Percentiles rank a stretch among this genome's conserved stretches.
phyloP scores from a whole-genome alignment of 2,113 vertebrate genomes.

The Paradoxurus hermaphroditus region DNA sequence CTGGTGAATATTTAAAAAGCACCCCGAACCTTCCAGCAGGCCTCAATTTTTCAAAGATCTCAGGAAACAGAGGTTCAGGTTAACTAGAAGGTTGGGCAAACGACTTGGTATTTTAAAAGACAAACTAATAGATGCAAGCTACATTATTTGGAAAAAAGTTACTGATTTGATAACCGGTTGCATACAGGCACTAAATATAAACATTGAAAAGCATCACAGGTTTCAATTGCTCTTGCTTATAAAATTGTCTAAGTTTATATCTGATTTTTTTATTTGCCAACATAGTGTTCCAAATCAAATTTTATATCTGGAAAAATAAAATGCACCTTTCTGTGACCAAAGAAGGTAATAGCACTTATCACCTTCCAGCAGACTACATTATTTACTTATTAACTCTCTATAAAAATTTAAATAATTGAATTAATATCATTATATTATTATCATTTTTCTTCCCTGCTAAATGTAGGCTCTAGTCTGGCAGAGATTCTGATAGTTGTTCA shows the following conservation, averaged over 20 bases:
- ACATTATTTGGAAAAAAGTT: neutral
- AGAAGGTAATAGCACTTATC: neutral
- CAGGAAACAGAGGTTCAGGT: neutral
- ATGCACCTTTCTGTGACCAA: neutral
- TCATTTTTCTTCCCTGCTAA: neutral
- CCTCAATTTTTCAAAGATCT: neutral
- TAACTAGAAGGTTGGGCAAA: neutral
- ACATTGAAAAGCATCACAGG: neutral
- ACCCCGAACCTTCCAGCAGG: neutral
- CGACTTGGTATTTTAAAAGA: neutral
- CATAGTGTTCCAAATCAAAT: neutral
- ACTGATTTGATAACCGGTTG: conserved; percentile 20
- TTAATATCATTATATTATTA: neutral
- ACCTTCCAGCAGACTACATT: neutral
- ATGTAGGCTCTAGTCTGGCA: neutral
- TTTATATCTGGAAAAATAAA: conserved; percentile 28
- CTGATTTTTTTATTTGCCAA: neutral
- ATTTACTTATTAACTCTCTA: neutral
- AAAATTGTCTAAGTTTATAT: neutral
- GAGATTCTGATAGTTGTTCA: neutral
- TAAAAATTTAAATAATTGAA: neutral
- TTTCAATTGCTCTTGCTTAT: neutral
- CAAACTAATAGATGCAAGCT: neutral
- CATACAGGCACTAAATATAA: neutral
- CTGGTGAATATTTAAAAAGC: neutral